Evolutionary conservation across 2,888 invertebrate genomes (phyloP).

Genomic region (Parthenolecanium corni): DNA sequence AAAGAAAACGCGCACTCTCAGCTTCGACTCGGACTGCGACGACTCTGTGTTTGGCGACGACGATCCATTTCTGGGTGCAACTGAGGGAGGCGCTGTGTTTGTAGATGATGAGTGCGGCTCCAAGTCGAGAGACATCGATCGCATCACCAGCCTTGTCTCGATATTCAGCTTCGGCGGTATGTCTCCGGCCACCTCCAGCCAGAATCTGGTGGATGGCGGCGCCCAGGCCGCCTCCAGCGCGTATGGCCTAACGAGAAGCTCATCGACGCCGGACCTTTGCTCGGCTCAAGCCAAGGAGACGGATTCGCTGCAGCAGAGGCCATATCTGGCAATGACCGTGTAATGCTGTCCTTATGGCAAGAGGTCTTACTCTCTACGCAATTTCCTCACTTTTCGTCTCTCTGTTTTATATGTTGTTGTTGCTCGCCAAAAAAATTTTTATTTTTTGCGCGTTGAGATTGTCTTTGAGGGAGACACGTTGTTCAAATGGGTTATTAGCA

Average conservation of each 20-base stretch:
- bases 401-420: no score
- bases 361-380: no score
- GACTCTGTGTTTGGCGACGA: conserved; percentile 40
- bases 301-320: conserved; percentile 42
- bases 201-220: conserved; percentile 12
- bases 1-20: conserved; percentile 39
- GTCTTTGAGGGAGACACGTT: no score
- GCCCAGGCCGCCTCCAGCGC: conserved; percentile 26
- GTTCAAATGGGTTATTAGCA: no score
- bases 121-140: conserved; percentile 46
- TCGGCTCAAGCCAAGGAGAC: conserved; percentile 44
- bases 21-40: conserved; percentile 38
- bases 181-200: conserved; percentile 27
- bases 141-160: conserved; percentile 48
- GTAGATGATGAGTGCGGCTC: not conserved
- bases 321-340: conserved; percentile 46
- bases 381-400: no score
- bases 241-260: conserved; percentile 39
- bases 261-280: conserved; percentile 46
- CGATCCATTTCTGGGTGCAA: conserved; percentile 2
- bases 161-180: conserved; percentile 46
- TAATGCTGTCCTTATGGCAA: conserved; percentile 36
- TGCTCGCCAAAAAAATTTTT: no score
- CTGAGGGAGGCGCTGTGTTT: not conserved
- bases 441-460: no score